Conservation (phyloP, 2,113 vertebrate species). For the Cyanistes caeruleus region DNA sequence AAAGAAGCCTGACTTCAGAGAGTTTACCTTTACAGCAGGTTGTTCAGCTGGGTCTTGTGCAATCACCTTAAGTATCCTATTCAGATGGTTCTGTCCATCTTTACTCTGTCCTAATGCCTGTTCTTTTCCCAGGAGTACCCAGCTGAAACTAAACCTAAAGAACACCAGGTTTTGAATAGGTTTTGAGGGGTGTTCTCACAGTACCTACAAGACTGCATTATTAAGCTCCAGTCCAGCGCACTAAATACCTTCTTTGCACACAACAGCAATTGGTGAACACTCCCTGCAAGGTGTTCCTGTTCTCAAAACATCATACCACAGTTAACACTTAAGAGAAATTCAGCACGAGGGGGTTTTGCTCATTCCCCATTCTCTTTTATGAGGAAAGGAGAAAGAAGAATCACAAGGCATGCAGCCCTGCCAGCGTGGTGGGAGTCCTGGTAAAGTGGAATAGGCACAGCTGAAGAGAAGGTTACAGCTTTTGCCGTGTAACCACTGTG, state of each 20-base stretch:
- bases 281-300: neutral
- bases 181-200: neutral
- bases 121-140: neutral
- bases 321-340: neutral
- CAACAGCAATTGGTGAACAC: rapidly evolving
- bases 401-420: neutral
- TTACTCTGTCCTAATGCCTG: neutral
- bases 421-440: neutral
- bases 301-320: neutral
- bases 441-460: neutral
- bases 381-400: neutral
- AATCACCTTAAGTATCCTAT: neutral
- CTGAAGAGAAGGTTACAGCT: neutral
- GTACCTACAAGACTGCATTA: neutral
- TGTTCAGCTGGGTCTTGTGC: neutral
- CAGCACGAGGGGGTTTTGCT: rapidly evolving
- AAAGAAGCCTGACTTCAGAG: neutral
- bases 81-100: neutral
- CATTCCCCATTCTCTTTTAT: neutral
- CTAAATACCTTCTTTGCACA: neutral
- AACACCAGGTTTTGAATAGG: neutral
- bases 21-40: neutral
- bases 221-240: rapidly evolving
- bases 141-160: neutral
- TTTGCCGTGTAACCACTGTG: neutral